phyloP scores from a whole-genome alignment of 2,113 vertebrate genomes.

The Chamaetylas fuelleborni region DNA sequence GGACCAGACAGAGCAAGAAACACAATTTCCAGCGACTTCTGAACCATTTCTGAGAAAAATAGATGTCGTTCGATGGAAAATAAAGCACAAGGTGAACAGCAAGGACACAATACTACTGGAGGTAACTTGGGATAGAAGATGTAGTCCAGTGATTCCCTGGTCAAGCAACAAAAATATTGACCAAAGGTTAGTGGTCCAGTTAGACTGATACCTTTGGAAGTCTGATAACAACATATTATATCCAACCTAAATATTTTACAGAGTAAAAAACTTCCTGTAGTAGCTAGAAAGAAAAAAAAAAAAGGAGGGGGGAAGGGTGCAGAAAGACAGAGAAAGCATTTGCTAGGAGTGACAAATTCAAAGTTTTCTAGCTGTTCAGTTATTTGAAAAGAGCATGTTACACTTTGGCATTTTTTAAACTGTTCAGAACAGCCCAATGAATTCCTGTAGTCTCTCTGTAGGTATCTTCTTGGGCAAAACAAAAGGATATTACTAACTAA shows the following conservation, averaged over 20 bases:
- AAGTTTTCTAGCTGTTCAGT: neutral
- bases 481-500: constrained; percentile 49
- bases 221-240: neutral
- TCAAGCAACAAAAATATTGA: neutral
- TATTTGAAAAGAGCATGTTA: neutral
- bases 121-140: neutral
- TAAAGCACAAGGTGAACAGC: neutral
- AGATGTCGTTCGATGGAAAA: fast-evolving
- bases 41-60: neutral
- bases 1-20: neutral
- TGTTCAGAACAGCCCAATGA: neutral
- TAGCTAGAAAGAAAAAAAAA: neutral
- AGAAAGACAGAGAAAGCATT: neutral
- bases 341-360: neutral
- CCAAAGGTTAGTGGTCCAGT: neutral
- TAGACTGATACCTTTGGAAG: neutral
- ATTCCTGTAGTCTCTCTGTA: neutral
- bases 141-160: neutral
- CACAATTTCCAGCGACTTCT: neutral
- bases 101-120: neutral
- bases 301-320: neutral
- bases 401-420: neutral
- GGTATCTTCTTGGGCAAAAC: constrained; percentile 1
- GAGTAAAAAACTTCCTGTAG: neutral
- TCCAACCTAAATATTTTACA: neutral